These are phyloP conservation scores for Arge pagana DNA, from an alignment of 2,888 invertebrate species.

Conservation along the genomic window DNA sequence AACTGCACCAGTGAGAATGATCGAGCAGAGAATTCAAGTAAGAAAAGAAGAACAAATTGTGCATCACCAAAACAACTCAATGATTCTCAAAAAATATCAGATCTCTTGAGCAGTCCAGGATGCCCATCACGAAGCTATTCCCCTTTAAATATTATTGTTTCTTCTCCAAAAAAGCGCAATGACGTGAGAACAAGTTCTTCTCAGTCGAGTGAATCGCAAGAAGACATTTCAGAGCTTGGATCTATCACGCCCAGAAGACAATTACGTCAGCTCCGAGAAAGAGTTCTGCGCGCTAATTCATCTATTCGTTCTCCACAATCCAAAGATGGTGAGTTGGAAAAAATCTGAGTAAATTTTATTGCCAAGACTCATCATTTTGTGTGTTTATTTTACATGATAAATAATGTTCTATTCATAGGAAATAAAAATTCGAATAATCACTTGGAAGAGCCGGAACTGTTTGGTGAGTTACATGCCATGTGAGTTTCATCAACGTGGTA, in stretches of 20 bases:
- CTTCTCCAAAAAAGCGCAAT: slow-evolving; percentile 44
- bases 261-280: background rate
- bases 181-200: slow-evolving; percentile 30
- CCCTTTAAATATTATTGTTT: slow-evolving; percentile 47
- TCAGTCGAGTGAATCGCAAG: background rate
- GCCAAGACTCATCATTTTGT: too few relatives aligned
- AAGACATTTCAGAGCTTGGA: background rate
- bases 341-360: too few relatives aligned
- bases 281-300: background rate
- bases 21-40: slow-evolving; percentile 30
- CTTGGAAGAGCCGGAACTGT: slow-evolving; percentile 19
- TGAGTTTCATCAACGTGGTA: slow-evolving; percentile 24
- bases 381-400: too few relatives aligned
- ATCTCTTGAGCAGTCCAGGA: slow-evolving; percentile 39
- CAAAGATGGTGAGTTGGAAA: too few relatives aligned
- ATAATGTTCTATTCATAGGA: too few relatives aligned
- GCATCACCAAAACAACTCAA: slow-evolving; percentile 34
- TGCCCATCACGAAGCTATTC: slow-evolving; percentile 43
- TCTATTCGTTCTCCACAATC: too few relatives aligned
- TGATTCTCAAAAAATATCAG: slow-evolving; percentile 33
- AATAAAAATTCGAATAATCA: too few relatives aligned
- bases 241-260: background rate
- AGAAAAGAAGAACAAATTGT: slow-evolving; percentile 18
- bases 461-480: slow-evolving; percentile 32
- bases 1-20: slow-evolving; percentile 28